These are phyloP conservation scores for Heterodera schachtii DNA, from an alignment of 1,140 invertebrate species.

Conservation along the genomic window DNA sequence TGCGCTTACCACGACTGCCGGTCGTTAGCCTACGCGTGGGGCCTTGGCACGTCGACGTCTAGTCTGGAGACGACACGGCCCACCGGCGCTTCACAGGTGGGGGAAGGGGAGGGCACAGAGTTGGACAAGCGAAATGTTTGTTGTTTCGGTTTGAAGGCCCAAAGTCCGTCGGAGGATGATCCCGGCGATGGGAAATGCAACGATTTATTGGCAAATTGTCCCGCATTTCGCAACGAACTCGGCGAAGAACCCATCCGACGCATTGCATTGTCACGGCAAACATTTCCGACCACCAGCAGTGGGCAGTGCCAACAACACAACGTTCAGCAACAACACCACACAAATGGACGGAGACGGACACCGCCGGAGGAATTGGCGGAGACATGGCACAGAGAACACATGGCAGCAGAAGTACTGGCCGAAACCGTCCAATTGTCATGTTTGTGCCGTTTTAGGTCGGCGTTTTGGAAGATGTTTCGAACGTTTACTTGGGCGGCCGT, in stretches of 20 bases:
- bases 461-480: slow-evolving; percentile 64
- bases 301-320: not conserved
- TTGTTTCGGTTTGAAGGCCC: slow-evolving; percentile 38
- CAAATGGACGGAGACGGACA: not conserved
- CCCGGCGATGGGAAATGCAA: slow-evolving; percentile 63
- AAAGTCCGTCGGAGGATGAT: slow-evolving; percentile 63
- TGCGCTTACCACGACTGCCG: slow-evolving; percentile 63
- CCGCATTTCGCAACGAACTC: slow-evolving; percentile 64
- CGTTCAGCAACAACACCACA: slow-evolving; percentile 8
- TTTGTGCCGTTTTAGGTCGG: slow-evolving; percentile 39
- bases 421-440: slow-evolving; percentile 33
- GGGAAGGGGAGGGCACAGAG: not conserved
- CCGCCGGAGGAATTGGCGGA: slow-evolving; percentile 34
- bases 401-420: slow-evolving; percentile 56
- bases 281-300: not conserved
- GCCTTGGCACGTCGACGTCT: slow-evolving; percentile 50
- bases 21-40: slow-evolving; percentile 61
- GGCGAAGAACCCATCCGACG: slow-evolving; percentile 59
- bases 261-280: slow-evolving; percentile 54
- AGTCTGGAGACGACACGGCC: slow-evolving; percentile 52
- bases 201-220: slow-evolving; percentile 59
- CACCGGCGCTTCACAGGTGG: slow-evolving; percentile 55
- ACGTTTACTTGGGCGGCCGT: slow-evolving; percentile 64
- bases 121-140: not conserved
- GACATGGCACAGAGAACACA: slow-evolving; percentile 65